Conservation (phyloP, 1,140 invertebrate genomes). For the Periplaneta americana region DNA sequence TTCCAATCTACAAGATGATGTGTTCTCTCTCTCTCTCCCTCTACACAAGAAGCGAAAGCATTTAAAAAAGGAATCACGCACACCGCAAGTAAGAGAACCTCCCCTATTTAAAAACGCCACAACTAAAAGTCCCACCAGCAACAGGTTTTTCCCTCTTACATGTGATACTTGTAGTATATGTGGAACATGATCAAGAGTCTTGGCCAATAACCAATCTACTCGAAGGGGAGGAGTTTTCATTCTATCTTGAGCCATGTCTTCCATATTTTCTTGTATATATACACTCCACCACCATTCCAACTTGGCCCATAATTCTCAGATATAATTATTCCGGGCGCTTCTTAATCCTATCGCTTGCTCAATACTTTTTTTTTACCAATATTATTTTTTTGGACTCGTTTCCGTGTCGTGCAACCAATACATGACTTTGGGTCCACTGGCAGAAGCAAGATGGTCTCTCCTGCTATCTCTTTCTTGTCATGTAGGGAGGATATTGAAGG, state of each 20-base stretch:
- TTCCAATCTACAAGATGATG: background rate
- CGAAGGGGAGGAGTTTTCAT: conserved; percentile 5
- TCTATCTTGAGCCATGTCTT: background rate
- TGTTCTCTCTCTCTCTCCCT: background rate
- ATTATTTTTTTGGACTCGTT: background rate
- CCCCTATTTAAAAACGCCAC: conserved; percentile 1
- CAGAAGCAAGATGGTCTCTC: background rate
- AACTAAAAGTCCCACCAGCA: background rate
- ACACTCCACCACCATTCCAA: background rate
- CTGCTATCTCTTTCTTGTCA: background rate
- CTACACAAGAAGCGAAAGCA: background rate
- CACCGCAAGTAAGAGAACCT: background rate
- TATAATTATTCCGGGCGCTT: conserved; percentile 7
- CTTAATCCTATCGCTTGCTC: background rate
- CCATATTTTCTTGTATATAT: background rate
- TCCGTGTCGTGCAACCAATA: background rate
- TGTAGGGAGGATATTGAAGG: background rate
- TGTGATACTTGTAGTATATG: background rate
- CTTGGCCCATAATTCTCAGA: conserved; percentile 7
- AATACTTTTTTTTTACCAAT: background rate
- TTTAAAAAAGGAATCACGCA: conserved; percentile 4
- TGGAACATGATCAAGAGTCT: conserved; percentile 5
- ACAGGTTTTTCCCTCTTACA: background rate
- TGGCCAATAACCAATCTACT: conserved; percentile 12
- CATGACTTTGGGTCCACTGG: background rate